Evolutionary conservation across 2,797 vertebrate species (phyloP), one percentile per base, ranked within the genome.

Genomic region (Mus spretus): DNA sequence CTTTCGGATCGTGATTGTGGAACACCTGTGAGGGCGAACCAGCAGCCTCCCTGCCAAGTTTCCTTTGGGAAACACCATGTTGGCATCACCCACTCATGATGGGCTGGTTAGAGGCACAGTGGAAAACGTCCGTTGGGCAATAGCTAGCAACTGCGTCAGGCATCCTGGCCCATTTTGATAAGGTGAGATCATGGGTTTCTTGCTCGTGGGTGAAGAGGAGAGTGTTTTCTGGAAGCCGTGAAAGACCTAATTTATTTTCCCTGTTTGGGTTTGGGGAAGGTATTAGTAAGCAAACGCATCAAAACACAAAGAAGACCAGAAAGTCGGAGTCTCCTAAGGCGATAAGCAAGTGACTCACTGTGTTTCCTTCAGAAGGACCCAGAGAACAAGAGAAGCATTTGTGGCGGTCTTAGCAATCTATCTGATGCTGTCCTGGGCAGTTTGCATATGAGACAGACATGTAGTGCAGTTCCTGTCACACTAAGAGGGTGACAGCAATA

Each of bases 61-160:
- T 93, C 96, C 96, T 83, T 75, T 91, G 96, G 47, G 24, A 87
- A 79, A 80, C 14, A 65, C 86, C 4, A 14, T 50, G 59, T 26
- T 97, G 93, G 92, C 95, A 59, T 90, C 89, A 20, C 83, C 12
- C 4, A 1, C 90, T 79, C 80, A 9, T 28, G 79, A 82, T 61
- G 11, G 84, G 80, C 89, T 63, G 79, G 26, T 94, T 89, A 81
- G 95, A 91, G 17, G 95, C 70, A 61, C 95, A 19, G 65, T 24
- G 8, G 96, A 70, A 81, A 94, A 87, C 81, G 70, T 95, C 97
- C 90, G n/a, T 8, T 26, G 89, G 70, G 91, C 67, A 96, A 95
- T 88, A 97, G 93, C 96, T 90, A 96, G 97, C 89, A 91, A 91
- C 95, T 6, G 95, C 26, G 53, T 96, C 96, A 96, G 79, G 80